phyloP scores from a whole-genome alignment of 92 coral and sea anemone genomes.

The Umimayanthus kanabou region DNA sequence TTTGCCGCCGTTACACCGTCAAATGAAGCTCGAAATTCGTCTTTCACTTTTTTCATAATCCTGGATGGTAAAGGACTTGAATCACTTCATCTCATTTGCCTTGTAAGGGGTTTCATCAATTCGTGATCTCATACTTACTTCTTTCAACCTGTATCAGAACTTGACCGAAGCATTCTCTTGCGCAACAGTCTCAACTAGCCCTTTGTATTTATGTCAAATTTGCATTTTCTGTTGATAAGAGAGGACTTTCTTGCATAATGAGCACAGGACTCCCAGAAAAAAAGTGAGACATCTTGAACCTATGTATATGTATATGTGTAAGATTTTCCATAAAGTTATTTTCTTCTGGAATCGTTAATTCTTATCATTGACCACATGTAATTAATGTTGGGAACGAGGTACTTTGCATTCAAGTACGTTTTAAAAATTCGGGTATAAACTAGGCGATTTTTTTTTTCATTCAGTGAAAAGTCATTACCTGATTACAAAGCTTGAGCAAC shows the following conservation, averaged over 20 bases:
- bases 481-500: neutral
- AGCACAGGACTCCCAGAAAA: neutral
- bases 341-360: neutral
- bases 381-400: too few relatives aligned
- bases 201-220: neutral
- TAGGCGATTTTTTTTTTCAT: neutral
- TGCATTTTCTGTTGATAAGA: neutral
- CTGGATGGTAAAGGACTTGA: neutral
- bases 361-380: too few relatives aligned
- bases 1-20: slow-evolving; percentile 9
- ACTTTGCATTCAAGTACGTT: neutral
- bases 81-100: neutral
- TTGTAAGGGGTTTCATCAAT: neutral
- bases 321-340: too few relatives aligned
- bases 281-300: too few relatives aligned
- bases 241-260: neutral
- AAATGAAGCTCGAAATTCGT: neutral
- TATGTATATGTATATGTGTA: too few relatives aligned
- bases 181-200: neutral
- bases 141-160: neutral
- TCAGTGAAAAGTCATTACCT: neutral
- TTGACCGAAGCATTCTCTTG: neutral
- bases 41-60: neutral
- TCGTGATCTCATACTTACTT: neutral
- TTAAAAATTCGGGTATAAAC: neutral